These are phyloP conservation scores for Rhombomys opimus DNA, from an alignment of 2,113 vertebrate species.

Conservation along the genomic window DNA sequence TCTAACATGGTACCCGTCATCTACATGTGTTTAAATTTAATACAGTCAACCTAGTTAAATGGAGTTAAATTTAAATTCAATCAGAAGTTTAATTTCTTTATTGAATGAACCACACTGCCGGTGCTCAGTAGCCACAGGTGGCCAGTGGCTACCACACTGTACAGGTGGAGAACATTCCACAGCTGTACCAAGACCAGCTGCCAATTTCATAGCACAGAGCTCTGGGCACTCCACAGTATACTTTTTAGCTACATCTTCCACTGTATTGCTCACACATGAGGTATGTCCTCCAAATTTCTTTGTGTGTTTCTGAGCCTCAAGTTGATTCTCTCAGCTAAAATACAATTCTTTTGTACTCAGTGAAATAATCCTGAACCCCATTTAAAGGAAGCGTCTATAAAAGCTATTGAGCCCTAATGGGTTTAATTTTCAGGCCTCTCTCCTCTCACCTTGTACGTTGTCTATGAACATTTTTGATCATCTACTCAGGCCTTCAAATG, in stretches of 20 bases:
- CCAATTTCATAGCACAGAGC: background rate
- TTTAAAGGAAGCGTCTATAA: background rate
- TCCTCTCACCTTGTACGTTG: background rate
- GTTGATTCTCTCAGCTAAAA: constrained; percentile 29
- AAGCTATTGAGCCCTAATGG: background rate
- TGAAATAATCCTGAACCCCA: constrained; percentile 13
- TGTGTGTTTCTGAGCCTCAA: constrained; percentile 6
- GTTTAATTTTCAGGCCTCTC: constrained; percentile 9
- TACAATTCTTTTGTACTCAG: constrained; percentile 25
- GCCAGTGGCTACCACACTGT: background rate
- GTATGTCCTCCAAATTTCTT: background rate
- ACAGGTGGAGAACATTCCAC: background rate
- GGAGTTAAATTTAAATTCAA: background rate
- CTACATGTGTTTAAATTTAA: background rate
- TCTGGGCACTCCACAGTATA: background rate
- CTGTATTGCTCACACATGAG: background rate
- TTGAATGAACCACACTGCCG: background rate
- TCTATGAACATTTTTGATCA: constrained; percentile 20
- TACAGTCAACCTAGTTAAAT: background rate
- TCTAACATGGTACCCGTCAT: background rate
- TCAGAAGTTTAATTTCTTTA: constrained; percentile 12
- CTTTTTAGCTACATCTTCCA: background rate
- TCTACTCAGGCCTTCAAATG: background rate
- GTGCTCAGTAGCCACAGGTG: background rate
- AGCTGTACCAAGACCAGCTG: background rate